Conservation (phyloP, 2,113 vertebrate genomes). For the Cochlearius cochlearius region DNA sequence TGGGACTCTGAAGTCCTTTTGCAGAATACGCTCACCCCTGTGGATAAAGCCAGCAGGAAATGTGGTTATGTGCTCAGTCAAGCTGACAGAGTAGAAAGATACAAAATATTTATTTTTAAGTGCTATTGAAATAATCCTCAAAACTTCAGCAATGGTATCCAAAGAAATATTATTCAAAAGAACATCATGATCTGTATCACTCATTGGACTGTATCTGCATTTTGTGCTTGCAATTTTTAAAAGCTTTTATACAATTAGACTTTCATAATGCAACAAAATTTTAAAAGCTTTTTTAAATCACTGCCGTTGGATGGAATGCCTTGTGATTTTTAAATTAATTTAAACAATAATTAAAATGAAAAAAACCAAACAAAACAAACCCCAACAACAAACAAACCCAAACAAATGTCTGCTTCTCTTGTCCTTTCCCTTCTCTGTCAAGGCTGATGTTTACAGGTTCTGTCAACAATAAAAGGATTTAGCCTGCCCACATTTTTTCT, state of each 20-base stretch:
- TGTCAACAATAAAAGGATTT: neutral
- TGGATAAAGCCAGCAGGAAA: neutral
- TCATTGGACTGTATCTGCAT: neutral
- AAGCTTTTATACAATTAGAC: neutral
- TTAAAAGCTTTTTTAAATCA: neutral
- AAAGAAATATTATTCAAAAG: neutral
- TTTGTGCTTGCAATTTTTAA: neutral
- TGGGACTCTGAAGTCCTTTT: neutral
- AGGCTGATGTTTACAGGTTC: neutral
- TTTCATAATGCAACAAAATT: neutral
- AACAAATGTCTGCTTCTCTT: neutral
- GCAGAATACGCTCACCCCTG: neutral
- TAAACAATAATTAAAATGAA: neutral
- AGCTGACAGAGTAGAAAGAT: neutral
- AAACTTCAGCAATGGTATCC: neutral
- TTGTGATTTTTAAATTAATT: neutral
- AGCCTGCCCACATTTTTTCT: neutral
- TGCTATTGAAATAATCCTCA: neutral
- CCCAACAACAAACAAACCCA: neutral
- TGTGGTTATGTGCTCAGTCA: neutral
- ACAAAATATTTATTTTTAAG: neutral
- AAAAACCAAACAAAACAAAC: neutral
- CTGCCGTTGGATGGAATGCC: neutral
- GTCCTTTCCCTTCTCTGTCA: neutral
- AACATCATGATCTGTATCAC: neutral